phyloP scores from a whole-genome alignment of 2,888 invertebrate genomes.

The Plebejus anna region DNA sequence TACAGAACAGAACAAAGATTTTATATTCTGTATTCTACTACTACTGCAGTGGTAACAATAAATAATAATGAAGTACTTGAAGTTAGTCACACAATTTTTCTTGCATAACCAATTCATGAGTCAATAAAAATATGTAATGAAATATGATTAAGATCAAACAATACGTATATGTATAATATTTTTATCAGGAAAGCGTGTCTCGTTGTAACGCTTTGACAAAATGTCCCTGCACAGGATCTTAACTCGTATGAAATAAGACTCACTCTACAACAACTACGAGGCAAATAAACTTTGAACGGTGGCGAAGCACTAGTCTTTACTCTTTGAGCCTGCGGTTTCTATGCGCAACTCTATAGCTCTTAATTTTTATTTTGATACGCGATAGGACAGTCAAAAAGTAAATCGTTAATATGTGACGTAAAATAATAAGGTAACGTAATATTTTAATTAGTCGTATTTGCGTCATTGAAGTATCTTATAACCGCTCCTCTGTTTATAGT shows the following conservation, averaged over 20 bases:
- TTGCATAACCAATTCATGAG: too few relatives aligned
- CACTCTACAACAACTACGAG: background rate
- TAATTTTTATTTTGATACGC: background rate
- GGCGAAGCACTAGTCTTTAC: background rate
- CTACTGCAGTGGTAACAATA: too few relatives aligned
- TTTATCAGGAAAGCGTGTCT: background rate
- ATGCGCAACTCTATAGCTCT: constrained; percentile 6
- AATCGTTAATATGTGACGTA: background rate
- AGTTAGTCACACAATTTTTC: too few relatives aligned
- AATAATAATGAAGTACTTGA: too few relatives aligned
- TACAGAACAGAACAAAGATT: too few relatives aligned
- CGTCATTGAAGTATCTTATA: background rate
- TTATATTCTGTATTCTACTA: too few relatives aligned
- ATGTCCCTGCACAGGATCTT: background rate
- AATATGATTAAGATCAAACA: too few relatives aligned
- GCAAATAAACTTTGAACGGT: background rate
- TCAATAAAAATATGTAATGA: too few relatives aligned
- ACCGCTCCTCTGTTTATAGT: background rate
- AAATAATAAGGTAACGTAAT: constrained; percentile 4
- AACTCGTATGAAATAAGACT: background rate
- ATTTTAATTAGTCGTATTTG: background rate
- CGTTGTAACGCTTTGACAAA: background rate
- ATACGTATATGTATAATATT: too few relatives aligned
- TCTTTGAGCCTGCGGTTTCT: background rate
- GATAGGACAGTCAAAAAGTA: constrained; percentile 9